Conservation (phyloP, 2,888 invertebrate genomes). For the Hesperia comma region DNA sequence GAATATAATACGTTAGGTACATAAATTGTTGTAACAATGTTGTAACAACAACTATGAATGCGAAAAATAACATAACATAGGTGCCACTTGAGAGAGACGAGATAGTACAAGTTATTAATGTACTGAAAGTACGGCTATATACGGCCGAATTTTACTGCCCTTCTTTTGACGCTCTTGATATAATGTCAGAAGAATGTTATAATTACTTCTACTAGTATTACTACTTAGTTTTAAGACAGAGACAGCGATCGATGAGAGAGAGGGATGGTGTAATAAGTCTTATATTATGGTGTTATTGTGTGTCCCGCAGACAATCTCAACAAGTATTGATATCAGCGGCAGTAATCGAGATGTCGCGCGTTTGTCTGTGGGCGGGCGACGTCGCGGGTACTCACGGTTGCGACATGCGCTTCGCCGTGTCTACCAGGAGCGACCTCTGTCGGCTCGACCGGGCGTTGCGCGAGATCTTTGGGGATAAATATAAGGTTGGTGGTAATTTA, state of each 20-base stretch:
- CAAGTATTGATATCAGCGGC: conserved; percentile 49
- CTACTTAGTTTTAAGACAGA: not conserved
- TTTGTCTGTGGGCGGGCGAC: conserved; percentile 45
- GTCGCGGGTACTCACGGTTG: conserved; percentile 39
- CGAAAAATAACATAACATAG: too few relatives aligned
- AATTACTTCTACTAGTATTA: too few relatives aligned
- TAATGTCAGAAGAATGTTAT: too few relatives aligned
- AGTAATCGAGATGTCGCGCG: conserved; percentile 46
- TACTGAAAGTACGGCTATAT: too few relatives aligned
- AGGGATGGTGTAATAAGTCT: not conserved
- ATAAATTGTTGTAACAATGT: too few relatives aligned
- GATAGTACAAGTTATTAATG: too few relatives aligned
- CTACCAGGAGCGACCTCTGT: conserved; percentile 47
- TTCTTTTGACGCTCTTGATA: too few relatives aligned
- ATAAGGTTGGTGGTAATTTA: conserved; percentile 49
- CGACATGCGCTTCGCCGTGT: conserved; percentile 48
- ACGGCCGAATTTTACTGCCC: too few relatives aligned
- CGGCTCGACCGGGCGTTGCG: conserved; percentile 53
- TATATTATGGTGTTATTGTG: not conserved
- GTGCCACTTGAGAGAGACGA: too few relatives aligned
- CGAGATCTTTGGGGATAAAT: conserved; percentile 55
- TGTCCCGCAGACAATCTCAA: conserved; percentile 48
- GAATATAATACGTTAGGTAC: too few relatives aligned
- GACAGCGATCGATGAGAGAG: too few relatives aligned
- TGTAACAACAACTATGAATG: too few relatives aligned